Conservation (phyloP, 2,113 vertebrate genomes). For the Trogon surrucura region DNA sequence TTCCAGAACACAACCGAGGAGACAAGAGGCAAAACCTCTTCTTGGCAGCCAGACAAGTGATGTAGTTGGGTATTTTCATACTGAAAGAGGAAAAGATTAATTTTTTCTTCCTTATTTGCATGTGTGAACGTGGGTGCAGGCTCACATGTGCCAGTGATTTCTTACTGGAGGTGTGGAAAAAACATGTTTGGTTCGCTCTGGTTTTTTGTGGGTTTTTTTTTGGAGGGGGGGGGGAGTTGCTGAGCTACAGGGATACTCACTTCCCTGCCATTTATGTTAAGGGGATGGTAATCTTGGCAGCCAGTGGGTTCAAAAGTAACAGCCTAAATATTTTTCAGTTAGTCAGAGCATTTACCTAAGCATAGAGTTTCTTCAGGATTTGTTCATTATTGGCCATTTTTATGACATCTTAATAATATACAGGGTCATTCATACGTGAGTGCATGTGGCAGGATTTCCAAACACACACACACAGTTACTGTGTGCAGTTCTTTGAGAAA, state of each 20-base stretch:
- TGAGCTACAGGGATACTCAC: neutral
- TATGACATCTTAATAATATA: fast-evolving
- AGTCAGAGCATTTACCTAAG: neutral
- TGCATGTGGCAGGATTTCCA: neutral
- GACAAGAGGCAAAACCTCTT: neutral
- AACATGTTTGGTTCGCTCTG: neutral
- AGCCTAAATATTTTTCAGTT: neutral
- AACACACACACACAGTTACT: no score
- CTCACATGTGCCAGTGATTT: fast-evolving
- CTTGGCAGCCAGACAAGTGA: neutral
- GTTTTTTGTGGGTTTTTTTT: no score
- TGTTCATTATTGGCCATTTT: neutral
- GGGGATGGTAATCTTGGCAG: neutral
- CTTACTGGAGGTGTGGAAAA: neutral
- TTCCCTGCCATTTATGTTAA: neutral
- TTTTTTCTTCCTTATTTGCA: neutral
- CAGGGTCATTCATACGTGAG: fast-evolving
- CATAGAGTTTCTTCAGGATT: neutral
- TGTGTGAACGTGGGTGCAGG: fast-evolving
- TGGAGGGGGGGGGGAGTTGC: neutral
- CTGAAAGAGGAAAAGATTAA: neutral
- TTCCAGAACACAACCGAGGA: neutral
- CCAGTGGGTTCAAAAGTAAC: neutral
- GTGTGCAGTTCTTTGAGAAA: neutral
- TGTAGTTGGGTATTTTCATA: neutral